Base-by-base conservation (phyloP, 2,888 invertebrate genomes). In the Sclerodermus sp. region DNA sequence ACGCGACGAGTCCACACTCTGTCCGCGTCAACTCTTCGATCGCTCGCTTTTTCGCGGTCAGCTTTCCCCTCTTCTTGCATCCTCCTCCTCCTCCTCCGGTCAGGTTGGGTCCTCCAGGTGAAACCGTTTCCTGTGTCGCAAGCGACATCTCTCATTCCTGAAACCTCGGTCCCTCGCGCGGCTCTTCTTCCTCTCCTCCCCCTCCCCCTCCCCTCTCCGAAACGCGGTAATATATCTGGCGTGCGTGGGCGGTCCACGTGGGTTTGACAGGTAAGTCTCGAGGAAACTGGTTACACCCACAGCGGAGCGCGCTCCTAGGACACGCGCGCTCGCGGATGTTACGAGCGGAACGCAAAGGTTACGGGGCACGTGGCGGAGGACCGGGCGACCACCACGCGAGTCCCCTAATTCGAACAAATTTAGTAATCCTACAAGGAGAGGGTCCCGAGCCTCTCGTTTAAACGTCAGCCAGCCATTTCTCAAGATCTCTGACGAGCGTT, bases 241-340 rank as follows among this genome's bases (percentile, higher is more conserved):
- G 38, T 29, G 69, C 69, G 77, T 76, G 70, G 77, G 77, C 73
- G 75, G 68, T 61, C 74, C 77, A 77, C 77, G 77, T 76, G 76
- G 77, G 77, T 61, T 71, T 74, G 76, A 76, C 76, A 77, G 74
- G 70, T 75, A 66, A 69, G 68, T 74, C 73, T 65, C 73, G 74
- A 13, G 68, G 73, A 67, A 75, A 75, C 74, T 73, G 74, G 76
- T 75, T 70, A 77, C 77, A 74, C 77, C 77, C 70, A 76, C 76
- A 64, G 63, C 51, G 47, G 49, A 48, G 44, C 38, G 46, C 43
- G 15, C 44, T 38, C 49, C 23, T 23, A 32, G n/a, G n/a, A n/a
- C n/a, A n/a, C n/a, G n/a, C n/a, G n/a, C n/a, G n/a, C n/a, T n/a
- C n/a, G n/a, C n/a, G n/a, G n/a, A n/a, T n/a, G n/a, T n/a, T n/a